A percentile compares a stretch with the other conserved stretches of the same genome.
These are phyloP conservation scores for Telenomus remus DNA, from an alignment of 1,140 invertebrate species.

Conservation along the genomic window DNA sequence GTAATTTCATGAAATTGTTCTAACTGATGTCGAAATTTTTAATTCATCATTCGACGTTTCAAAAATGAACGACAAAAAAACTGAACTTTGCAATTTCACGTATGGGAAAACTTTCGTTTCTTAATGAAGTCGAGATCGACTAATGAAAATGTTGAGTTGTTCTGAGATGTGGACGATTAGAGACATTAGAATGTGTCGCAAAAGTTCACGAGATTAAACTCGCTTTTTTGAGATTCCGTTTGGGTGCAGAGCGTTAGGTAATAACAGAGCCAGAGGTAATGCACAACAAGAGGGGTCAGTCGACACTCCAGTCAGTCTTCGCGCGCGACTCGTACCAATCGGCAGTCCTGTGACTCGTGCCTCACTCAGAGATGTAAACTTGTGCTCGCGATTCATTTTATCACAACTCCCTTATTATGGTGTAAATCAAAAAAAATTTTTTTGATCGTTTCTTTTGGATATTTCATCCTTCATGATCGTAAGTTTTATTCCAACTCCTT, in stretches of 20 bases:
- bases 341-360: conserved; percentile 21
- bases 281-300: conserved; percentile 48
- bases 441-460: conserved; percentile 14
- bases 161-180: neutral
- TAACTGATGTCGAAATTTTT: no score
- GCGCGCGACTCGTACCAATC: conserved; percentile 52
- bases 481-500: conserved; percentile 22
- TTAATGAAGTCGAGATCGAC: no score
- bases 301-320: conserved; percentile 54
- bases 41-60: no score
- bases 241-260: conserved; percentile 54
- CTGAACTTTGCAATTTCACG: no score
- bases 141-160: no score
- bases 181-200: neutral
- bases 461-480: conserved; percentile 29
- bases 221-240: conserved; percentile 39
- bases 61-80: no score
- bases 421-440: conserved; percentile 12
- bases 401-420: conserved; percentile 3
- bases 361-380: conserved; percentile 37
- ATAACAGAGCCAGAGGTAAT: conserved; percentile 39
- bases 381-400: conserved; percentile 11
- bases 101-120: no score
- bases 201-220: conserved; percentile 10
- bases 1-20: no score